These are phyloP conservation scores for Eristalis pertinax DNA, from an alignment of 2,888 invertebrate species.

Conservation along the genomic window DNA sequence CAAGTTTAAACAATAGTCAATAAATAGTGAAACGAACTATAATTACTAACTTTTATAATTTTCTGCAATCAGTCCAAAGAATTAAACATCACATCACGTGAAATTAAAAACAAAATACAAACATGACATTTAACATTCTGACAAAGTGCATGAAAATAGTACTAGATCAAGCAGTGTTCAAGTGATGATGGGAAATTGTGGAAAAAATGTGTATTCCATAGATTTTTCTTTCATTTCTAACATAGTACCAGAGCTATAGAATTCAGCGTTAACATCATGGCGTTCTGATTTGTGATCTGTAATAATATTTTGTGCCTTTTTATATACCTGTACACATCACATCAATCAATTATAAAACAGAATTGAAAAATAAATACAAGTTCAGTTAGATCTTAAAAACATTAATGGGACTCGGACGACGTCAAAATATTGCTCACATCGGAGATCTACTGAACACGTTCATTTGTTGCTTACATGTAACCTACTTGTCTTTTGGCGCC, in stretches of 20 bases:
- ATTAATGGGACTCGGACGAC: background rate
- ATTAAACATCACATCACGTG: background rate
- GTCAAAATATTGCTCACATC: background rate
- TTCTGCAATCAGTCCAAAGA: background rate
- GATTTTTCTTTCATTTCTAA: background rate
- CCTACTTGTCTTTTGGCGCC: slow-evolving; percentile 47
- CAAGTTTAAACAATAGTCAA: no score
- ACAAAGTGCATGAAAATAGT: background rate
- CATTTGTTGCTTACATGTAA: slow-evolving; percentile 1
- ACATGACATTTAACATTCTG: background rate
- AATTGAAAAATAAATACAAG: no score
- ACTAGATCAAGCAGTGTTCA: background rate
- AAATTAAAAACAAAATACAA: background rate
- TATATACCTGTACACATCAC: no score
- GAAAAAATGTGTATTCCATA: background rate
- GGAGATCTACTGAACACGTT: background rate
- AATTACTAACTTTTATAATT: background rate
- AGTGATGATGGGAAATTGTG: background rate
- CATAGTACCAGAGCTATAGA: no score
- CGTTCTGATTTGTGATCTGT: no score
- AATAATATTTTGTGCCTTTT: no score
- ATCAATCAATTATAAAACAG: no score
- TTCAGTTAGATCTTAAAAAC: no score
- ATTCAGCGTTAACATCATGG: no score
- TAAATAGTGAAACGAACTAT: background rate